These are phyloP conservation scores for Phenacoccus solenopsis DNA, from an alignment of 1,140 invertebrate genomes.

Conservation along the genomic window DNA sequence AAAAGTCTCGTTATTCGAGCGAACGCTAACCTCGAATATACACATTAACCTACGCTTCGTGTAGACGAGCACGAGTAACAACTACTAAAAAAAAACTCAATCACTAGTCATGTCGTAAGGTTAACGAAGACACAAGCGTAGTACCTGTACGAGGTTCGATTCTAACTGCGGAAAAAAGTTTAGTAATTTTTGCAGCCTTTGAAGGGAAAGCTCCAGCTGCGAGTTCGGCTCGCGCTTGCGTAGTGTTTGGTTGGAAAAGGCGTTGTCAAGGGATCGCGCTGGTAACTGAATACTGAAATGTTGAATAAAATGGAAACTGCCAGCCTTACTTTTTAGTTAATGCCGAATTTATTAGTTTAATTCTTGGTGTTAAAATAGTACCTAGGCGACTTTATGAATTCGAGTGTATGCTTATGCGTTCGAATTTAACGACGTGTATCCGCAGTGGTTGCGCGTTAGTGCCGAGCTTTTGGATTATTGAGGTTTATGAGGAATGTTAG, in stretches of 20 bases:
- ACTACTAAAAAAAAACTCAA: not conserved
- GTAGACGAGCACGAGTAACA: not conserved
- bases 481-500: too few species aligned
- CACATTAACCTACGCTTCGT: not conserved
- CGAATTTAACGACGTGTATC: too few species aligned
- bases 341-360: constrained; percentile 1
- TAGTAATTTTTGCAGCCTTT: constrained; percentile 12
- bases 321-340: not conserved
- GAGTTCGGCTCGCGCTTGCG: not conserved
- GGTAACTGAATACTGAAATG: not conserved
- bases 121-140: too few species aligned
- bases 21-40: not conserved
- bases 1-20: not conserved
- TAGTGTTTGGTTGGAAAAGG: not conserved
- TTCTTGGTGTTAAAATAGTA: not conserved
- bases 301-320: constrained; percentile 9
- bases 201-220: constrained; percentile 12
- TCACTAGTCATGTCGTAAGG: too few species aligned
- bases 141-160: not conserved
- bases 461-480: too few species aligned
- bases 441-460: too few species aligned
- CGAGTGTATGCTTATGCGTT: not conserved
- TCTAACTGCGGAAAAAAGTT: constrained; percentile 6
- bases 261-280: constrained; percentile 13
- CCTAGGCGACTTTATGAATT: not conserved